Conservation (phyloP, 2,888 invertebrate species). For the Villa cingulata region DNA sequence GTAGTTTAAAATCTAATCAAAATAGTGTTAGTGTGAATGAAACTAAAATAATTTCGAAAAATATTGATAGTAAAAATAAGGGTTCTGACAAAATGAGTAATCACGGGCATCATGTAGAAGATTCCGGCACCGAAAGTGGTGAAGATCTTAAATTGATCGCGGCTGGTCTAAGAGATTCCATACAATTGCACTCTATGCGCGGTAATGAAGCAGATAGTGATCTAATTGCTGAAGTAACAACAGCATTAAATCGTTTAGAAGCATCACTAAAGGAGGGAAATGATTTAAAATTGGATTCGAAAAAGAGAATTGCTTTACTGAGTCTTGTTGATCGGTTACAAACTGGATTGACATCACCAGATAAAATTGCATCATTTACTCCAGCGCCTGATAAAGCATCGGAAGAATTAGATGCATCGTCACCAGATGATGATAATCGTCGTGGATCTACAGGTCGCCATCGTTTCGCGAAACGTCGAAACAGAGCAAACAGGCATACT, state of each 20-base stretch:
- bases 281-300: slow-evolving; percentile 37
- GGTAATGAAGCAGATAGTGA: slow-evolving; percentile 39
- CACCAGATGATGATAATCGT: slow-evolving; percentile 26
- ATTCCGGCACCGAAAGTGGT: slow-evolving; percentile 55
- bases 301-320: slow-evolving; percentile 47
- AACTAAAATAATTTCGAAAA: neutral
- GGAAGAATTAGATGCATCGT: slow-evolving; percentile 20
- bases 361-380: slow-evolving; percentile 23
- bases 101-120: slow-evolving; percentile 33
- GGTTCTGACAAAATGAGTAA: neutral
- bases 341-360: slow-evolving; percentile 38
- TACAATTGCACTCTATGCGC: slow-evolving; percentile 37
- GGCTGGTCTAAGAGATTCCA: slow-evolving; percentile 38
- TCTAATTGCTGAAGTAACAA: slow-evolving; percentile 61
- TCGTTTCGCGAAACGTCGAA: slow-evolving; percentile 42
- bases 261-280: slow-evolving; percentile 50
- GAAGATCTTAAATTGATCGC: slow-evolving; percentile 48
- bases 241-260: slow-evolving; percentile 60
- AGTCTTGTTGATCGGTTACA: slow-evolving; percentile 56
- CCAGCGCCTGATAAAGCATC: slow-evolving; percentile 14
- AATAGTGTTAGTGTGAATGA: slow-evolving; percentile 4
- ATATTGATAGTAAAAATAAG: slow-evolving; percentile 3
- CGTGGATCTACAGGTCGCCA: slow-evolving; percentile 29
- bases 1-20: slow-evolving; percentile 23
- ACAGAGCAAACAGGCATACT: slow-evolving; percentile 59